Conservation (phyloP, 2,888 invertebrate species). For the Hesperia comma region DNA sequence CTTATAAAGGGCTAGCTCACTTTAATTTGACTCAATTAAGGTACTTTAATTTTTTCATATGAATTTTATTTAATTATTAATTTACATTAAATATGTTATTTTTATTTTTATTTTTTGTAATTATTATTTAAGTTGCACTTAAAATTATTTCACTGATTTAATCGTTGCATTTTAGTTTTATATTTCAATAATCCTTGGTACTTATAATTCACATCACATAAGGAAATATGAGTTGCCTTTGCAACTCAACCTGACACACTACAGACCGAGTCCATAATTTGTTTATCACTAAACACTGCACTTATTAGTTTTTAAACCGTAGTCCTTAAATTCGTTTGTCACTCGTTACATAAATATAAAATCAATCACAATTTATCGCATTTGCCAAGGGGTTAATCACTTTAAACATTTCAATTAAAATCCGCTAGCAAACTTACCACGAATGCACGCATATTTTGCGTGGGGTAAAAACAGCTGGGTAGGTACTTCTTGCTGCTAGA, state of each 20-base stretch:
- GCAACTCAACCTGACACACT: conserved; percentile 60
- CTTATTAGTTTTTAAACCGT: conserved; percentile 51
- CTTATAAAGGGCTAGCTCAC: not conserved
- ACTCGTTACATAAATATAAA: not conserved
- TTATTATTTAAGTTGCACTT: not conserved
- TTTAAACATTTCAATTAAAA: conserved; percentile 43
- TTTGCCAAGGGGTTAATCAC: conserved; percentile 58
- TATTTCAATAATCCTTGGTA: conserved; percentile 12
- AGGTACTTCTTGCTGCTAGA: conserved; percentile 56
- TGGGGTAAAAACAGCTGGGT: conserved; percentile 54
- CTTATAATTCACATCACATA: conserved; percentile 17
- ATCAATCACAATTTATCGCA: conserved; percentile 54
- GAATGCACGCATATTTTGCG: conserved; percentile 78
- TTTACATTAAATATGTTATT: not conserved
- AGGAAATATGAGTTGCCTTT: conserved; percentile 29
- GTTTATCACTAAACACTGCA: conserved; percentile 65
- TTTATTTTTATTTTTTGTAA: not conserved
- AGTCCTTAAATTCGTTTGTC: conserved; percentile 38
- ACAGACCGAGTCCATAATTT: conserved; percentile 44
- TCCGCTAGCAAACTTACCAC: conserved; percentile 75
- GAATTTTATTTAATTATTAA: not conserved
- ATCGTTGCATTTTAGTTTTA: not conserved
- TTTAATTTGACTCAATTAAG: too few relatives aligned
- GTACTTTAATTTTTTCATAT: not conserved
- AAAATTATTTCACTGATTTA: not conserved